A percentile compares a stretch with the other conserved stretches of the same genome.
These are phyloP conservation scores for Micrastur ruficollis DNA, from an alignment of 2,797 vertebrate species.

Conservation along the genomic window DNA sequence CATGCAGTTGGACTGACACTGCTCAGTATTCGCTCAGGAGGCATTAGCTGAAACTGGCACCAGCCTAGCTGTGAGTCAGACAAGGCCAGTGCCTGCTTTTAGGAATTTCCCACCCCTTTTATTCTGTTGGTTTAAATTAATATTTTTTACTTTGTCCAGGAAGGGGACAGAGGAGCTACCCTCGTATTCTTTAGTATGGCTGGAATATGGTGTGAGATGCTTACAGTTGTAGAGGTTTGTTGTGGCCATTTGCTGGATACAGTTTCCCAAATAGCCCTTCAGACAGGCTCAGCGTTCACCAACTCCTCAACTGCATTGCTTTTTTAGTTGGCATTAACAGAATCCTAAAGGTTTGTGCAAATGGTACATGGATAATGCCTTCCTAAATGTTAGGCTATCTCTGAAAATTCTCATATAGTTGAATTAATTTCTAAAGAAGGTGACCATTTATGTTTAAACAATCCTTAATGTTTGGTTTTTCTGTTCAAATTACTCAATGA, in stretches of 20 bases:
- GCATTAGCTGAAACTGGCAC: neutral
- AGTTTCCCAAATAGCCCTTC: neutral
- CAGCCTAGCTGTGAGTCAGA: neutral
- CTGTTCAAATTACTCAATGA: neutral
- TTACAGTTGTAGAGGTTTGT: neutral
- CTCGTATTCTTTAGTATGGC: fast-evolving
- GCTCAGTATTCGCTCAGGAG: fast-evolving
- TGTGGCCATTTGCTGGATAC: neutral
- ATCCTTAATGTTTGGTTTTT: neutral
- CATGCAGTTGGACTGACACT: fast-evolving
- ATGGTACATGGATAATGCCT: neutral
- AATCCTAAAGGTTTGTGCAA: neutral
- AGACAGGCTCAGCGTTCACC: neutral
- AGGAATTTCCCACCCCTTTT: neutral
- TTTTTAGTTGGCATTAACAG: neutral
- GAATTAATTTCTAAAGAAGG: neutral
- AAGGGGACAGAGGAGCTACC: neutral
- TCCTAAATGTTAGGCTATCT: neutral
- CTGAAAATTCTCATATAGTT: neutral
- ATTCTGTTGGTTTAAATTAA: neutral
- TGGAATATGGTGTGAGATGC: neutral
- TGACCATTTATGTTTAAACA: neutral
- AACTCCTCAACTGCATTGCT: fast-evolving
- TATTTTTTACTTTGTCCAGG: neutral
- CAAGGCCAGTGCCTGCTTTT: neutral